Evolutionary conservation across 2,113 vertebrate species (phyloP), one percentile per base, ranked within the genome.

Genomic region (Ceyx melanurus): DNA sequence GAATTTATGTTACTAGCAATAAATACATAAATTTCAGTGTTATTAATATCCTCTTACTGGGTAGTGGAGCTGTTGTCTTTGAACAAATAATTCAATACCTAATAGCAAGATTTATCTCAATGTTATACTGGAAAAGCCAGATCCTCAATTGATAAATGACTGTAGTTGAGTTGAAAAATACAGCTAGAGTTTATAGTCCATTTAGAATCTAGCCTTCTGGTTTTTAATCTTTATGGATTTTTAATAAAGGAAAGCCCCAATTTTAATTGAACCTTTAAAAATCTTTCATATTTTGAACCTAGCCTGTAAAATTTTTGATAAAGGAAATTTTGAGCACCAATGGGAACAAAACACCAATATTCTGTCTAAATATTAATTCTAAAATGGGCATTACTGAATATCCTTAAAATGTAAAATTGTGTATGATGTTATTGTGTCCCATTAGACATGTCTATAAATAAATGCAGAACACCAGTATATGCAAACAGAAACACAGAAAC

Each of bases 261-360:
- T 95, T 95, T 96, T 94, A 92, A 93, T 35, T 57, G 42, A 48
- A 92, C 70, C 93, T 95, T 82, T 35, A 46, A 46, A 92, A 95
- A 70, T 45, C 19, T 64, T 93, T 89, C 5, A 0, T 88, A 86
- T 88, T 92, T 92, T 90, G 26, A 92, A 75, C 29, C 62, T 3
- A 75, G 42, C 29, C 67, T 83, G 60, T 81, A 64, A 85, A 50
- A 43, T 48, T 42, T 35, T 66, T 2, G 9, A 20, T 51, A 71
- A 73, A 61, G 40, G 29, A 76, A 12, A 60, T 62, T 81, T 51
- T 70, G 12, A 31, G 82, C 51, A 90, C 57, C 64, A 73, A 31
- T 3, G 12, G 82, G 74, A 94, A 82, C 13, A 66, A 82, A 61
- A 9, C n/a, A 83, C 26, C 31, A 62, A 72, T 58, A 92, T 35